These are phyloP conservation scores for Prunella himalayana DNA, from an alignment of 2,113 vertebrate species.

Conservation along the genomic window DNA sequence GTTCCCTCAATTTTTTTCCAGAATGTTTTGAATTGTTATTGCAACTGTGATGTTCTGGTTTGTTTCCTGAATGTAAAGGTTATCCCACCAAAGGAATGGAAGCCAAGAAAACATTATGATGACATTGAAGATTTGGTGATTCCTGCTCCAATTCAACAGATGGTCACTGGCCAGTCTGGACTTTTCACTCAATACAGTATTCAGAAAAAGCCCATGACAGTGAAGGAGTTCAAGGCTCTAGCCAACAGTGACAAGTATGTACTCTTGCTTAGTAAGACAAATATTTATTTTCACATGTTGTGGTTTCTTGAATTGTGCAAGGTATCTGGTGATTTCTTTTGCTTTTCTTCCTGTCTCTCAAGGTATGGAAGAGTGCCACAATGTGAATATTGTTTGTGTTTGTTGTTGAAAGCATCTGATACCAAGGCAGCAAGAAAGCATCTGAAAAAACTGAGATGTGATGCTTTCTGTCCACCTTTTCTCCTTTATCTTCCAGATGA, in stretches of 20 bases:
- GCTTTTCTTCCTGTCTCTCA: background rate
- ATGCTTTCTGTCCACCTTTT: background rate
- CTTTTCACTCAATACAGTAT: constrained; percentile 80
- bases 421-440: background rate
- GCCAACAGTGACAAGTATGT: constrained; percentile 81
- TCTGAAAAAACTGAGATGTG: background rate
- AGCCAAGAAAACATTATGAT: constrained; percentile 75
- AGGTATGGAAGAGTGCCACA: background rate
- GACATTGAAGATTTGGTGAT: constrained; percentile 80
- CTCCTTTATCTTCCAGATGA: background rate
- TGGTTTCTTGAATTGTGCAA: background rate
- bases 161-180: constrained; percentile 76
- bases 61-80: constrained; percentile 67
- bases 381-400: background rate
- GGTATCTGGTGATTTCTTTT: background rate
- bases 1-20: background rate
- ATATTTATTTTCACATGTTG: background rate
- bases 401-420: background rate
- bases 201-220: constrained; percentile 80
- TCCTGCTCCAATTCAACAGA: constrained; percentile 81
- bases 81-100: constrained; percentile 81
- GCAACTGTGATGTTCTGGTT: background rate
- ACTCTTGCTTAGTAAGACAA: background rate
- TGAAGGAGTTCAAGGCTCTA: constrained; percentile 76
- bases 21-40: background rate